Evolutionary conservation across 2,888 invertebrate species (phyloP), one percentile per base, ranked within the genome.

Genomic region (Zaprionus bogoriensis): DNA sequence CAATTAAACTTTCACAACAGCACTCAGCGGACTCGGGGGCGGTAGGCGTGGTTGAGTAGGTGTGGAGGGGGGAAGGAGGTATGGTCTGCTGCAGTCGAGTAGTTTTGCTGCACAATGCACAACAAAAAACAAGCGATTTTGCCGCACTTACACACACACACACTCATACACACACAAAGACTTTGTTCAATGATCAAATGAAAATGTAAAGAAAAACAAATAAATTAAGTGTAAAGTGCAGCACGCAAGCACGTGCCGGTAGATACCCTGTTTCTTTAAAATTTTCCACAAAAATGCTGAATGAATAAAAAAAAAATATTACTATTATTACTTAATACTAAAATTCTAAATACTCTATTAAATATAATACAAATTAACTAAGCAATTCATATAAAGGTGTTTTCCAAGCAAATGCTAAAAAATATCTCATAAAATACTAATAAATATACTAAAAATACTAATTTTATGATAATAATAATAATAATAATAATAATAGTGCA

Each of bases 1-100:
- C 83, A 77, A 77, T 82, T 77, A 82, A 77, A 82, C 79, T 75
- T 78, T 78, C 57, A 50, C 58, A 53, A 59, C 52, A 47, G 38
- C 55, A 46, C 38, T 65, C 47, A 17, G 17, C 14, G 27, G 32
- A 22, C n/a, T n/a, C n/a, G 28, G 14, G 1, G 19, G 4, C 47
- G 23, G 5, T 23, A 6, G 14, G 25, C 41, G 41, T 4, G 30
- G 36, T 4, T 6, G 7, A 23, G 22, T n/a, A n/a, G n/a, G n/a
- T n/a, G n/a, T 12, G 12, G 20, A 6, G 20, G n/a, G n/a, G 5
- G 2, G 17, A 2, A 20, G 14, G 1, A 4, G 25, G n/a, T n/a
- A 7, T 30, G 12, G n/a, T n/a, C n/a, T n/a, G n/a, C 7, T 22
- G 28, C 28, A 45, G 50, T 25, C 27, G 4, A 46, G 27, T 27